These are phyloP conservation scores for Forbesichthys agassizii DNA, from an alignment of 2,113 vertebrate species.

Conservation along the genomic window DNA sequence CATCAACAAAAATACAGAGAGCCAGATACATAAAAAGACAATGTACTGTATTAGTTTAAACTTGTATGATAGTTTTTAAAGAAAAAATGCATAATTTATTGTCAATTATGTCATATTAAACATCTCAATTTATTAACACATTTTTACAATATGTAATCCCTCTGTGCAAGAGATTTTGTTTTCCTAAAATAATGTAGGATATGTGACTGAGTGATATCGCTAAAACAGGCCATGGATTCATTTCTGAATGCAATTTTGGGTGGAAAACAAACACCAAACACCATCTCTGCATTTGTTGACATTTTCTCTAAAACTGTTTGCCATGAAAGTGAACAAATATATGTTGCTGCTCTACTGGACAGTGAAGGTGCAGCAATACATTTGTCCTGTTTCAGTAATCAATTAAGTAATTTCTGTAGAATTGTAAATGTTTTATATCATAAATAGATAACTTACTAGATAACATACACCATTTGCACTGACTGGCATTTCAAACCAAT, in stretches of 20 bases:
- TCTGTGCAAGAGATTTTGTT: constrained; percentile 36
- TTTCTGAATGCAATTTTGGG: constrained; percentile 17
- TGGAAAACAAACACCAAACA: constrained; percentile 17
- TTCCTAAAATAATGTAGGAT: not conserved
- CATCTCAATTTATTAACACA: constrained; percentile 5
- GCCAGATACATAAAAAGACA: too few relatives aligned
- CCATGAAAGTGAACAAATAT: constrained; percentile 4
- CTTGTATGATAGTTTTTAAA: not conserved
- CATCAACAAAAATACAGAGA: not conserved
- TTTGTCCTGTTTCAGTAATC: constrained; percentile 14
- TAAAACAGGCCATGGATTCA: constrained; percentile 14
- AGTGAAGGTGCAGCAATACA: constrained; percentile 22
- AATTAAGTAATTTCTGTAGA: constrained; percentile 19
- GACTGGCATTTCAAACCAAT: constrained; percentile 17
- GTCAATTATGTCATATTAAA: not conserved
- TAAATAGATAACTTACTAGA: constrained; percentile 77
- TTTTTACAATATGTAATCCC: constrained; percentile 45
- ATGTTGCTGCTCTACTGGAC: constrained; percentile 23
- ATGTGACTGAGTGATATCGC: constrained; percentile 9
- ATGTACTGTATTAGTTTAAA: not conserved
- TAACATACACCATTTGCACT: constrained; percentile 52
- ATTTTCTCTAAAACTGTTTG: constrained; percentile 24
- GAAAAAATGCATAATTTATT: not conserved
- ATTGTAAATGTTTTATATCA: constrained; percentile 59
- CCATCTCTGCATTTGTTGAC: constrained; percentile 23